A percentile compares a stretch with the other conserved stretches of the same genome.
Evolutionary conservation across 2,797 vertebrate genomes (phyloP).

Genomic region (Dallia pectoralis): DNA sequence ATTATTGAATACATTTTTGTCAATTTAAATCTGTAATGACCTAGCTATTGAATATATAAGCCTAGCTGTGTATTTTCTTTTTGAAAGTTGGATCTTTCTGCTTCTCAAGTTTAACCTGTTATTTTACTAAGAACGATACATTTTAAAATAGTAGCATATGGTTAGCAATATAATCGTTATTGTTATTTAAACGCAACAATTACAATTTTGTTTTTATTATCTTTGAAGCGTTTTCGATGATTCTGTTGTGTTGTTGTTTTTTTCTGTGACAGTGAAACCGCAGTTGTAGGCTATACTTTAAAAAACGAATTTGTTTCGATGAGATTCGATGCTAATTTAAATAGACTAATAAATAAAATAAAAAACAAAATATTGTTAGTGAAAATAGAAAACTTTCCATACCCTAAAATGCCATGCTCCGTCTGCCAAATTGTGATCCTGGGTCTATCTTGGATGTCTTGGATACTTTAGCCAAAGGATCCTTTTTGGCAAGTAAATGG

Average conservation of each 20-base stretch:
- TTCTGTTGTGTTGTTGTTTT: not conserved
- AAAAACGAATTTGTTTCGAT: not conserved
- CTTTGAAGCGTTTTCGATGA: not conserved
- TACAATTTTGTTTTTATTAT: not conserved
- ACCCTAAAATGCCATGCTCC: conserved; percentile 41
- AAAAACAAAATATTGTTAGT: not conserved
- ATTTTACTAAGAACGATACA: not conserved
- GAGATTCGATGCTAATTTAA: not conserved
- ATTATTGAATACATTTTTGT: too few relatives aligned
- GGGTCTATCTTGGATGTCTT: conserved; percentile 13
- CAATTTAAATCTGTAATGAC: too few relatives aligned
- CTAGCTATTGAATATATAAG: too few relatives aligned
- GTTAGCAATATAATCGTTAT: not conserved
- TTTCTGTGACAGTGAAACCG: not conserved
- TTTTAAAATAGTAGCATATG: not conserved
- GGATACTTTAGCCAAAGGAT: conserved; percentile 40
- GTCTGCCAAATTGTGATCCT: conserved; percentile 33
- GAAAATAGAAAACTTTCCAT: conserved; percentile 2
- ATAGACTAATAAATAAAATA: not conserved
- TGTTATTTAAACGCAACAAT: not conserved
- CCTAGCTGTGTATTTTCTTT: too few relatives aligned
- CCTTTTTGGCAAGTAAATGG: conserved; percentile 33
- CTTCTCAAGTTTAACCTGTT: not conserved
- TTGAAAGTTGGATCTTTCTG: not conserved
- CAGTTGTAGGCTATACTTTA: not conserved